phyloP scores from a whole-genome alignment of 2,113 vertebrate genomes.

The Lutjanus erythropterus region DNA sequence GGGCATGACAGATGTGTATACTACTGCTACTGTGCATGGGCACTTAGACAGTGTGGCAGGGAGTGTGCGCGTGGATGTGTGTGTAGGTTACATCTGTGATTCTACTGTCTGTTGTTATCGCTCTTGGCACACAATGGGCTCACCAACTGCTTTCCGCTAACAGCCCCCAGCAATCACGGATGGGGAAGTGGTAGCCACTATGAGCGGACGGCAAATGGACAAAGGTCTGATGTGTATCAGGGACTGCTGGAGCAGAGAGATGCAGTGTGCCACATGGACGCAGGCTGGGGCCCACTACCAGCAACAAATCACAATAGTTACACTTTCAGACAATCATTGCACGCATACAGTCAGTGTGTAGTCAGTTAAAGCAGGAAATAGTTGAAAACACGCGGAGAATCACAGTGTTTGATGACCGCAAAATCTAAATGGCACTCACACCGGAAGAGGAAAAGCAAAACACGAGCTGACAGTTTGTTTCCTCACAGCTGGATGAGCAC shows the following conservation, averaged over 20 bases:
- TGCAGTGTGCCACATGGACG: constrained; percentile 20
- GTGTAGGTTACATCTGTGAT: constrained; percentile 55
- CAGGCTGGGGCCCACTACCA: constrained; percentile 23
- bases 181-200: constrained; percentile 49
- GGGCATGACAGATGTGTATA: constrained; percentile 64
- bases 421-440: constrained; percentile 50
- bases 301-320: constrained; percentile 37
- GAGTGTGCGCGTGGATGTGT: constrained; percentile 35
- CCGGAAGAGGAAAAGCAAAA: constrained; percentile 24
- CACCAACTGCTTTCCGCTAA: constrained; percentile 62
- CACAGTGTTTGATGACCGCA: constrained; percentile 19
- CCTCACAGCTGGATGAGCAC: constrained; percentile 35
- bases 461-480: constrained; percentile 42
- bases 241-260: constrained; percentile 40
- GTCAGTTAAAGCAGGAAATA: constrained; percentile 32
- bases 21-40: constrained; percentile 49
- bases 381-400: constrained; percentile 9
- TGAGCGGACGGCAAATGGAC: constrained; percentile 47
- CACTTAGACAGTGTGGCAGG: constrained; percentile 44
- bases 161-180: constrained; percentile 58
- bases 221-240: constrained; percentile 73
- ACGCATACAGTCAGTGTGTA: constrained; percentile 17
- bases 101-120: constrained; percentile 69
- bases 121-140: constrained; percentile 66
- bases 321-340: constrained; percentile 17